Evolutionary conservation across 2,797 vertebrate genomes (phyloP).

Genomic region (Pangasius larnaudii): DNA sequence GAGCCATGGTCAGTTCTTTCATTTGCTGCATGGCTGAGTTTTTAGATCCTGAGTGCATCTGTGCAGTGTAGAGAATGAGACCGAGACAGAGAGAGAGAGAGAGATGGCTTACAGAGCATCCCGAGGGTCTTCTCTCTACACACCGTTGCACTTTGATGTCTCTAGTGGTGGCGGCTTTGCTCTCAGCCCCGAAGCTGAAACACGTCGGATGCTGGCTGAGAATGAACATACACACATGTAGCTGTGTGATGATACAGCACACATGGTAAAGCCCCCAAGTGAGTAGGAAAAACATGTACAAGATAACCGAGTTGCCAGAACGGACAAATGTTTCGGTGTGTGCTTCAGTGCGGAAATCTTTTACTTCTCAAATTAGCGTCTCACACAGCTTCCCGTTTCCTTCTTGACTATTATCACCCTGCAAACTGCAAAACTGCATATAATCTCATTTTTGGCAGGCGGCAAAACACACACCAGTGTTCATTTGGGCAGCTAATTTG

Average conservation of each 20-base stretch:
- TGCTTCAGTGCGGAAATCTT: not conserved
- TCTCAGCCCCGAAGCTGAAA: slow-evolving; percentile 29
- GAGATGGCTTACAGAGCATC: slow-evolving; percentile 21
- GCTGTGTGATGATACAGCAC: not conserved
- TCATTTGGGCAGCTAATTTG: not conserved
- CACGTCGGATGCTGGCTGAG: slow-evolving; percentile 22
- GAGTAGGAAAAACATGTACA: not conserved
- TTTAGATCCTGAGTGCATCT: slow-evolving; percentile 44
- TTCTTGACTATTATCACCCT: not conserved
- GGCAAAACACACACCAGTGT: not conserved
- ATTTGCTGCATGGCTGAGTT: slow-evolving; percentile 58
- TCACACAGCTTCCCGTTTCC: not conserved
- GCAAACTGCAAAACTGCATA: not conserved
- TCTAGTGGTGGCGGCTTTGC: slow-evolving; percentile 49
- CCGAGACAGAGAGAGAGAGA: slow-evolving; percentile 23
- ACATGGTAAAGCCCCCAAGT: not conserved
- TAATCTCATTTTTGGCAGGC: too few relatives aligned
- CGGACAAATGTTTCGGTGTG: not conserved
- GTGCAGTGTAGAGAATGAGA: slow-evolving; percentile 40
- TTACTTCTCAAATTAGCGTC: not conserved
- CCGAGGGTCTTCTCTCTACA: slow-evolving; percentile 47
- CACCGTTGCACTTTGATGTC: slow-evolving; percentile 40
- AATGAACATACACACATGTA: not conserved
- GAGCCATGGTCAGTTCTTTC: slow-evolving; percentile 40
- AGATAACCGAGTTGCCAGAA: not conserved